These are phyloP conservation scores for Clarias macrocephalus DNA, from an alignment of 2,113 vertebrate genomes.

Conservation along the genomic window DNA sequence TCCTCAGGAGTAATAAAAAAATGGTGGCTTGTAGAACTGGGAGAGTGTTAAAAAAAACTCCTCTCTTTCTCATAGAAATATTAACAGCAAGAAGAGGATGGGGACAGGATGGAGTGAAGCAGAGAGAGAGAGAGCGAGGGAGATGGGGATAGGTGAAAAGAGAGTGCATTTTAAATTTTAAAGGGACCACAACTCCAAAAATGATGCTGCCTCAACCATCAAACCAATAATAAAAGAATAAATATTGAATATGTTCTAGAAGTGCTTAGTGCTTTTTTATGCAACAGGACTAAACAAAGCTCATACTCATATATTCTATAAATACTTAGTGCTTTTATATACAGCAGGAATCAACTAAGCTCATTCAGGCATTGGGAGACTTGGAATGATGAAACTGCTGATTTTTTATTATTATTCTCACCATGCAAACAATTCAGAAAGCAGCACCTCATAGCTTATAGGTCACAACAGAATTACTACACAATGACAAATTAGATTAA, in stretches of 20 bases:
- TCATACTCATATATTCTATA: neutral
- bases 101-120: constrained; percentile 10
- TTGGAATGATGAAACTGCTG: neutral
- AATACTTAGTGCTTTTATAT: neutral
- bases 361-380: neutral
- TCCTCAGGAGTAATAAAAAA: constrained; percentile 7
- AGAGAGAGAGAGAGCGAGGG: neutral
- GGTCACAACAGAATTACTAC: neutral
- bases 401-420: neutral
- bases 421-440: neutral
- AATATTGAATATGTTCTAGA: neutral
- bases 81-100: constrained; percentile 36
- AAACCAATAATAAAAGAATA: neutral
- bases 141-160: constrained; percentile 1
- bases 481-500: neutral
- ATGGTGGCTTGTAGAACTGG: constrained; percentile 18
- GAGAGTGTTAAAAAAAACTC: constrained; percentile 14
- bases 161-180: constrained; percentile 24
- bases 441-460: too few relatives aligned
- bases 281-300: neutral
- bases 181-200: constrained; percentile 33
- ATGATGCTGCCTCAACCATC: neutral
- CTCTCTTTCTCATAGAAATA: constrained; percentile 37
- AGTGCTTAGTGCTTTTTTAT: neutral
- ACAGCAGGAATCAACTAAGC: neutral